Evolutionary conservation across 2,888 invertebrate genomes (phyloP).

Genomic region (Orchesella flavescens): DNA sequence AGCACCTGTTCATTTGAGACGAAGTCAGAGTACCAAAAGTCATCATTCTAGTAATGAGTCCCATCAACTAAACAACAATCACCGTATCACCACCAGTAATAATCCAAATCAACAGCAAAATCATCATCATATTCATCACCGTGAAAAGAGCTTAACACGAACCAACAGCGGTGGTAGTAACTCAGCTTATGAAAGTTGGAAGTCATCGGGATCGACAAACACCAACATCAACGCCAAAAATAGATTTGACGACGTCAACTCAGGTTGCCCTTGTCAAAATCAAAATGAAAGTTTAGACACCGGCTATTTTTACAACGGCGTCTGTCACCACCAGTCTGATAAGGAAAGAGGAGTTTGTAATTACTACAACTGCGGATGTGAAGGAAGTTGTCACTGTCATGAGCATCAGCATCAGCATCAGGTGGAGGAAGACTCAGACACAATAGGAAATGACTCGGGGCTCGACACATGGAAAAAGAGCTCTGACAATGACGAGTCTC

Average conservation of each 20-base stretch:
- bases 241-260: not conserved
- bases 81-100: not conserved
- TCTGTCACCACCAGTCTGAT: not conserved
- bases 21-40: slow-evolving; percentile 70
- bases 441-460: slow-evolving; percentile 69
- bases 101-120: no score
- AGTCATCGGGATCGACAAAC: slow-evolving; percentile 26
- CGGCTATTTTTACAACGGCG: not conserved
- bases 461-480: slow-evolving; percentile 71
- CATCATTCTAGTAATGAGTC: slow-evolving; percentile 60
- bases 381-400: slow-evolving; percentile 50
- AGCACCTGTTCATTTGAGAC: slow-evolving; percentile 70
- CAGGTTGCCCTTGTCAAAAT: not conserved
- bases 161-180: not conserved
- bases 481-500: not conserved
- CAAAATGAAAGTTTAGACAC: no score
- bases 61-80: slow-evolving; percentile 59
- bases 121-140: slow-evolving; percentile 18
- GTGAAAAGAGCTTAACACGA: slow-evolving; percentile 17
- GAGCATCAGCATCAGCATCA: not conserved
- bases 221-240: slow-evolving; percentile 9
- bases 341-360: slow-evolving; percentile 30
- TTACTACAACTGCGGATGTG: slow-evolving; percentile 38
- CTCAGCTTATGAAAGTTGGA: slow-evolving; percentile 56
- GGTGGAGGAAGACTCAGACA: slow-evolving; percentile 37